These are phyloP conservation scores for Serilophus lunatus DNA, from an alignment of 2,113 vertebrate species.

Conservation along the genomic window DNA sequence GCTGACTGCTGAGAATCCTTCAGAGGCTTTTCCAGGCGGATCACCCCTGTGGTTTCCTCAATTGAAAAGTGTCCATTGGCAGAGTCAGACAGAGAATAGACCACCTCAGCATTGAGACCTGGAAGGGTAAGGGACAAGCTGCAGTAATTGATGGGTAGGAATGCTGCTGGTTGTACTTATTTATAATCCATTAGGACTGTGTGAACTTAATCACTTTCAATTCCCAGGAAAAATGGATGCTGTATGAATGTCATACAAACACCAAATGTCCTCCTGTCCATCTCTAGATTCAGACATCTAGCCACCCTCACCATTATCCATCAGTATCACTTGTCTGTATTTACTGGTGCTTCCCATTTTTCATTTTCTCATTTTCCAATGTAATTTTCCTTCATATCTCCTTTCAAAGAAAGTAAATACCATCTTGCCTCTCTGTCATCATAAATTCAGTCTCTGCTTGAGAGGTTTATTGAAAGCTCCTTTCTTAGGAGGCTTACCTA, in stretches of 20 bases:
- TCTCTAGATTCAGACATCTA: not conserved
- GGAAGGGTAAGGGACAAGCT: not conserved
- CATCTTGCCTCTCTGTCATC: not conserved
- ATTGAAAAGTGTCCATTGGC: constrained; percentile 88
- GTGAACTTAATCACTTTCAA: not conserved
- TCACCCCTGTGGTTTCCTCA: constrained; percentile 88
- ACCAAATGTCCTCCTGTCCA: not conserved
- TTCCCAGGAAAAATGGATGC: not conserved
- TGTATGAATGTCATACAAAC: not conserved
- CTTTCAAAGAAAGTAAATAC: not conserved
- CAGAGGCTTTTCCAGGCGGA: constrained; percentile 87
- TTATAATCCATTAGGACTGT: not conserved
- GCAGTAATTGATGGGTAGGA: not conserved
- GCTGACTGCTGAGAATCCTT: constrained; percentile 68
- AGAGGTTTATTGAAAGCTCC: not conserved
- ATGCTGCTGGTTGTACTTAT: not conserved
- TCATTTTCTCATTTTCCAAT: not conserved
- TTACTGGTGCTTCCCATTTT: not conserved
- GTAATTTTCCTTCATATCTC: not conserved
- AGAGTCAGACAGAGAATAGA: constrained; percentile 84
- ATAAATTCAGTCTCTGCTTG: not conserved
- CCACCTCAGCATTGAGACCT: constrained; percentile 91
- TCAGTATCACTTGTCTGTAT: not conserved
- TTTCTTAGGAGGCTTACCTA: not conserved
- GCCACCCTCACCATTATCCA: not conserved